Base-by-base conservation (phyloP, 2,888 invertebrate genomes). In the Cyclophora punctaria region DNA sequence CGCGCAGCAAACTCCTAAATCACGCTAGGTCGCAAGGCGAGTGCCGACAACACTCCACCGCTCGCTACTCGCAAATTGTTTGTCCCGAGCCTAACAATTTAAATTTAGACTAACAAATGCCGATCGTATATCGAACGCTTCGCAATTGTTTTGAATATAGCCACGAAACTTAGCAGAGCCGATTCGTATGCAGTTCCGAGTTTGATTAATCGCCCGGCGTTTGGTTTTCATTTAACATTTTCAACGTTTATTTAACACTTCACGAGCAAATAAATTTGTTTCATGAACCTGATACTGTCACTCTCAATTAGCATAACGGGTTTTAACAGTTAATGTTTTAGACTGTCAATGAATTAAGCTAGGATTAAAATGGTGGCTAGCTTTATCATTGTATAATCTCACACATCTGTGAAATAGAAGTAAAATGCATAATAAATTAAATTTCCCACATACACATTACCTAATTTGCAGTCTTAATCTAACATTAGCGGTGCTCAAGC, bases 21-120 rank as follows among this genome's bases (percentile, higher is more conserved):
- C 85, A 84, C 77, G 75, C 68, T 78, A 78, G 77, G 80, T 78
- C 78, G 75, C 79, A 73, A 73, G 72, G 69, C 74, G 75, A 78
- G 71, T 69, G 75, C 66, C 75, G 81, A 82, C 81, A 78, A 76
- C 71, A 80, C 78, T 78, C 67, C 72, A 73, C 71, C 73, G 74
- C 76, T 78, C 73, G 81, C 84, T 80, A 81, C 83, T 83, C 85
- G 75, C 83, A 81, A 86, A 87, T 85, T 85, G 83, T 84, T 83
- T 81, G 83, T 83, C 78, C 73, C 79, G 80, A 75, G 79, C 79
- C 79, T 82, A 83, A 83, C 83, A 78, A 82, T 85, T 81, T 86
- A 87, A 81, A 86, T 87, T 84, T 87, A 87, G 87, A 71, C 70
- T 73, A 78, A 81, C 80, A 74, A 83, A 84, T 85, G 71, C 85